Conservation (phyloP, 2,113 vertebrate species). For the Rhinoderma darwinii region DNA sequence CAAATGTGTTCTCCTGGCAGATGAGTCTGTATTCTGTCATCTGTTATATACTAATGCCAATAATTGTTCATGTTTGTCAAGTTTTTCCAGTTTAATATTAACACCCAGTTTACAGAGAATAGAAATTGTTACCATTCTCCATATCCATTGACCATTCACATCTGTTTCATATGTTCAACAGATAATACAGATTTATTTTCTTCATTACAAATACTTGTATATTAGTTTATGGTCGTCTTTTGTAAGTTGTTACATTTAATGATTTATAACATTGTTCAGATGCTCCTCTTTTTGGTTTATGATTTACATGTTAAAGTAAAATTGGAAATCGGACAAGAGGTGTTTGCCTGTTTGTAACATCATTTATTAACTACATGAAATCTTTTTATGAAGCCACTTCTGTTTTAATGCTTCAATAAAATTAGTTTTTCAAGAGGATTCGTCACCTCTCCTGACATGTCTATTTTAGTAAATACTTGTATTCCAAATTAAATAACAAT, state of each 20-base stretch:
- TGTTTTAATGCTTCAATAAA: slow-evolving; percentile 3
- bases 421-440: neutral
- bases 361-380: slow-evolving; percentile 4
- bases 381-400: neutral
- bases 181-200: neutral
- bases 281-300: neutral
- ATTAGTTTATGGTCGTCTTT: neutral
- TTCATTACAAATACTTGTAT: neutral
- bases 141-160: neutral
- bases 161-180: neutral
- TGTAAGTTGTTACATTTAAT: neutral
- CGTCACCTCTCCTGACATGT: no score
- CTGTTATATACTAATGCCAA: slow-evolving; percentile 26
- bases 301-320: slow-evolving; percentile 11
- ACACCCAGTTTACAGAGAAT: neutral
- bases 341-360: neutral
- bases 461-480: no score
- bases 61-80: slow-evolving; percentile 17
- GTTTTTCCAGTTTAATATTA: neutral
- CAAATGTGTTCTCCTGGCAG: slow-evolving; percentile 44
- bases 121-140: neutral
- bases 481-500: neutral
- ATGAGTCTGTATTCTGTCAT: slow-evolving; percentile 1
- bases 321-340: neutral
- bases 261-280: neutral